Base-by-base conservation (phyloP, 1,140 invertebrate species). In the Cotesia vestalis region DNA sequence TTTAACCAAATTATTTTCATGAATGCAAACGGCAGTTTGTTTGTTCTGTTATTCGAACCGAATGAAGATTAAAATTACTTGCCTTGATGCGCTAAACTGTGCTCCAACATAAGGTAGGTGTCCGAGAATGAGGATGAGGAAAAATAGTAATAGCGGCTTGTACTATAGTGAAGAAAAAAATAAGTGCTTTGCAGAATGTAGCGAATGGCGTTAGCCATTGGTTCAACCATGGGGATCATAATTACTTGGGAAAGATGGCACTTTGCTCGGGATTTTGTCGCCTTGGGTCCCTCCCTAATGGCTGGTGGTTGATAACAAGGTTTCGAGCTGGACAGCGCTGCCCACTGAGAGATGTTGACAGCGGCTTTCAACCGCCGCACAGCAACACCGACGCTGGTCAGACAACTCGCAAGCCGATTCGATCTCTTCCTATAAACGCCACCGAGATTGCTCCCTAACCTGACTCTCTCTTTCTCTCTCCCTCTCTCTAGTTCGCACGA, bases 171-270 rank as follows among this genome's bases (percentile, higher is more conserved):
- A 74, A 78, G 76, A 76, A 76, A 75, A 76, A 78, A 83, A 82
- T 80, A 78, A 46, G 20, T 63, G 57, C 20, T 27, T 27, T 27
- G 1, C 27, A 27, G 27, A 27, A 27, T 27, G 27, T 27, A 27
- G 27, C 57, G 83, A 84, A 81, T 80, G 79, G 79, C 77, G 80
- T 77, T 75, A 78, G 79, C 77, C 76, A 27, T 27, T 27, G 52
- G 72, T 69, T 40, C 66, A 60, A 68, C 8, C 63, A 72, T 72
- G 40, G 40, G 76, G 75, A 80, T 78, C 74, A 78, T 86, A 86
- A 87, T 87, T 85, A 82, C 81, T 84, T 80, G 78, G 78, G 86
- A 86, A 86, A 86, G 85, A 85, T 85, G 85, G 84, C 84, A 87
- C 85, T 87, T 86, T 87, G 81, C 81, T 79, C 77, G 82, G 80